phyloP scores from a whole-genome alignment of 2,113 vertebrate genomes.

The Peucedramus taeniatus region DNA sequence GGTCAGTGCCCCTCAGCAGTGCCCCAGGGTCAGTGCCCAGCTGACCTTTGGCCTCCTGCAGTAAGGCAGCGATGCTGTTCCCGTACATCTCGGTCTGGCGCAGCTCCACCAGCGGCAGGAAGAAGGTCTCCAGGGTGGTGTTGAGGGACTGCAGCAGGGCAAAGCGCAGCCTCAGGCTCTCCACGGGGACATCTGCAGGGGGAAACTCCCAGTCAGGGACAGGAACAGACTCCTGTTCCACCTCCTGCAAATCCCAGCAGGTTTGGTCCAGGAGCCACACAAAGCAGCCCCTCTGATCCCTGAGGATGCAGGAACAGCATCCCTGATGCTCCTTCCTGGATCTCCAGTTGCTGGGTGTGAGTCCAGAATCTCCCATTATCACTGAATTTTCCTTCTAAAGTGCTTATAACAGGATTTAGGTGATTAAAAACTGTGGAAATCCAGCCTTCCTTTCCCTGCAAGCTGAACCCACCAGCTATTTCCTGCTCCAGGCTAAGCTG shows the following conservation, averaged over 20 bases:
- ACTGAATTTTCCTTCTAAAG: neutral
- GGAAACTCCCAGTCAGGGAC: neutral
- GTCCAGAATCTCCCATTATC: neutral
- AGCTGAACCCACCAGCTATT: neutral
- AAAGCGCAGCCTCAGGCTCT: constrained; percentile 91
- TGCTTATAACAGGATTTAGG: neutral
- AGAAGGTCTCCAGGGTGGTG: constrained; percentile 92
- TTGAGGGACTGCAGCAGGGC: constrained; percentile 96
- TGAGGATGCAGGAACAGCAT: neutral
- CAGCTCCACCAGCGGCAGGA: constrained; percentile 93
- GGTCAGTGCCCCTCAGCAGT: neutral
- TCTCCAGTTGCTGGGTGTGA: neutral
- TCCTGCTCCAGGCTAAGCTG: neutral
- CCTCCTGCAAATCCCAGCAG: neutral
- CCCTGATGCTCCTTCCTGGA: neutral
- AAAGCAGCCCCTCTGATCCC: neutral
- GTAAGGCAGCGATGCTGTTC: constrained; percentile 86
- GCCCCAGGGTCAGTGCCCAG: neutral
- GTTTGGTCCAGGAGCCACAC: neutral
- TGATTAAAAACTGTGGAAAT: neutral
- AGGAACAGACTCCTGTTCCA: neutral
- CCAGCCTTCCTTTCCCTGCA: neutral
- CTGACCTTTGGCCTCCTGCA: constrained; percentile 92
- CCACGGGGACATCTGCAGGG: constrained; percentile 82
- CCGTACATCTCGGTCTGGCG: constrained; percentile 84